Base-by-base conservation (phyloP, 2,113 vertebrate species). In the Tonatia bakeri region DNA sequence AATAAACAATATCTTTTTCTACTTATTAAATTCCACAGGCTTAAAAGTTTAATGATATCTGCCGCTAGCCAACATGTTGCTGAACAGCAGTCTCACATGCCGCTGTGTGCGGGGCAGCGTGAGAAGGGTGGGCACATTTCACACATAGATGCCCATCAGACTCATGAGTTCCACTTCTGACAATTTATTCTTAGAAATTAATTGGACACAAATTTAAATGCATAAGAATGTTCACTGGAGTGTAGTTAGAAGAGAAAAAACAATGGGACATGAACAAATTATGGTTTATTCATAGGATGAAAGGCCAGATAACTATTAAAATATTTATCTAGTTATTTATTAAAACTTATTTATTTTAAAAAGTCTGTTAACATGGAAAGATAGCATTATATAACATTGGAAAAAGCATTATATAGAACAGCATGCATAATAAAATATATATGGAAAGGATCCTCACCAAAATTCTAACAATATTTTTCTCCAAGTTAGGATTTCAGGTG, bases 381-480 rank as follows among this genome's bases (percentile, higher is more conserved):
- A 65, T 12, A 88, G 24, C 33, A 87, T 88, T 69, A 87, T 15
- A 12, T 31, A 85, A 54, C 61, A 79, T 1, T 52, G 56, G 59
- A 43, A 47, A 95, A 86, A 77, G 26, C 40, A 69, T 69, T 40
- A 52, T 47, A 28, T 54, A 76, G 79, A 94, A 69, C 1, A 52
- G 45, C 7, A 50, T 84, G 13, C 13, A n/a, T 13, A 65, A 73
- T 43, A 83, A 87, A 95, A 91, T 43, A 45, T 38, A 75, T 43
- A 26, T 52, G 69, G 72, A 7, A 54, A 50, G 31, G 28, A 52
- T 20, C 22, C 38, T 67, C 73, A 85, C 17, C 20, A 89, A 92
- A 92, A 92, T 96, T 91, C 61, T 61, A 88, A 77, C 15, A 76
- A 7, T 82, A 67, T 64, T 73, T 89, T 93, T 65, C 64, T 85